phyloP scores from a whole-genome alignment of 2,888 invertebrate species.

The Aquatica leii region DNA sequence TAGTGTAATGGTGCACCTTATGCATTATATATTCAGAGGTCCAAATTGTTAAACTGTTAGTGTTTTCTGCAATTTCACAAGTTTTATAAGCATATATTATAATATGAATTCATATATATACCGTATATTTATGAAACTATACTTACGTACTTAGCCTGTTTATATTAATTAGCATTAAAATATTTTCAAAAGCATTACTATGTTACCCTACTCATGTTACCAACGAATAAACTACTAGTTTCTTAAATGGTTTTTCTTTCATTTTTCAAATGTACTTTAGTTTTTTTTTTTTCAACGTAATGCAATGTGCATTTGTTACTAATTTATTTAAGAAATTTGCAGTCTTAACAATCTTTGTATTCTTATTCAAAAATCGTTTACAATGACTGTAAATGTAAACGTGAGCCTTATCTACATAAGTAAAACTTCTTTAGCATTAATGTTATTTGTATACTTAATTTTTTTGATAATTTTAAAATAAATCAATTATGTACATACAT shows the following conservation, averaged over 20 bases:
- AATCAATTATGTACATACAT: no score
- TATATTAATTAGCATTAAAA: constrained; percentile 57
- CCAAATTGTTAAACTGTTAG: constrained; percentile 62
- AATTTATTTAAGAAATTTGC: no score
- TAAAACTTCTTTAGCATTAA: no score
- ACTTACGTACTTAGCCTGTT: constrained; percentile 59
- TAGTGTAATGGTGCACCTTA: constrained; percentile 61
- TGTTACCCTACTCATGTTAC: constrained; percentile 60
- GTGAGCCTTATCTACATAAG: no score
- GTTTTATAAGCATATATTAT: constrained; percentile 61
- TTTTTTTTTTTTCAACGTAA: no score
- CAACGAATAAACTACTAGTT: constrained; percentile 63
- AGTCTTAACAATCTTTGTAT: no score
- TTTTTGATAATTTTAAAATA: no score
- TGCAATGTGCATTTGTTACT: no score
- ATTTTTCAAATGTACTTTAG: no score
- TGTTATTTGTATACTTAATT: no score
- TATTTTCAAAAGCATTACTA: constrained; percentile 61
- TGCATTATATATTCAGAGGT: constrained; percentile 59
- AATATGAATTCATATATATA: constrained; percentile 53
- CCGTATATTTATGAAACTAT: constrained; percentile 43
- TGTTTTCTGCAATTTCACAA: constrained; percentile 63
- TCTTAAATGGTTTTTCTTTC: constrained; percentile 54
- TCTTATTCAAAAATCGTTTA: no score
- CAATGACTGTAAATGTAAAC: no score